Evolutionary conservation across 2,797 vertebrate genomes (phyloP), one percentile per base, ranked within the genome.

Genomic region (Paratrypauchen microcephalus): DNA sequence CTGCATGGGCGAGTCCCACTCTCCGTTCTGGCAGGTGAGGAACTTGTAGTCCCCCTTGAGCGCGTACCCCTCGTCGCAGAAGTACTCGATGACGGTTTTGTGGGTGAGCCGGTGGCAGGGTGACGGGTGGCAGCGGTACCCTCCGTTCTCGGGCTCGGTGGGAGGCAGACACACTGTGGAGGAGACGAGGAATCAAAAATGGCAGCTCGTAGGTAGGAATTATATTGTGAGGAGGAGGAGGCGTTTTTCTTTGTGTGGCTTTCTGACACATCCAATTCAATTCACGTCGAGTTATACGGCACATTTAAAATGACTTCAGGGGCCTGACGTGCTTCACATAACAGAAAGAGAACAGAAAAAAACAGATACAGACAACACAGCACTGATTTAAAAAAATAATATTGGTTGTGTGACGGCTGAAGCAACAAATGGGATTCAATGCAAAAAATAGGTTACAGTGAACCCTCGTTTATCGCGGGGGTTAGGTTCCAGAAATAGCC

Each of bases 21-120:
- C 95, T 69, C 97, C 97, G 68, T 96, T 95, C 88, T 95, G 94
- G 81, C 98, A 99, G 56, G 97, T 99, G 92, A 98, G 91, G 86
- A 97, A 99, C 75, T 96, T 97, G 90, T 98, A 98, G 74, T 97
- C 96, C 4, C 95, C 96, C 78, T 99, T 99, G 81, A 99, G 88
- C 73, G 96, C 88, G 78, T 96, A 99, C 76, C 97, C 98, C 90
- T 99, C 96, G 0, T 95, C 95, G 13, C 97, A 99, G 54, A 97
- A 95, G 86, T 99, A 99, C 87, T 99, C 98, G 4, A 99, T 98
- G 86, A 99, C 97, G 0, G 96, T 99, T 76, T 94, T 95, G 7
- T 95, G 92, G 70, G 89, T 94, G 87, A 99, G 91, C 73, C 88
- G 91, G 89, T 90, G 95, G 88, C 98, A 99, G 64, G 96, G 96